Percentiles rank a stretch among this genome's conserved stretches.
Evolutionary conservation across 2,888 invertebrate species (phyloP).

Genomic region (Ischnus inquisitorius): DNA sequence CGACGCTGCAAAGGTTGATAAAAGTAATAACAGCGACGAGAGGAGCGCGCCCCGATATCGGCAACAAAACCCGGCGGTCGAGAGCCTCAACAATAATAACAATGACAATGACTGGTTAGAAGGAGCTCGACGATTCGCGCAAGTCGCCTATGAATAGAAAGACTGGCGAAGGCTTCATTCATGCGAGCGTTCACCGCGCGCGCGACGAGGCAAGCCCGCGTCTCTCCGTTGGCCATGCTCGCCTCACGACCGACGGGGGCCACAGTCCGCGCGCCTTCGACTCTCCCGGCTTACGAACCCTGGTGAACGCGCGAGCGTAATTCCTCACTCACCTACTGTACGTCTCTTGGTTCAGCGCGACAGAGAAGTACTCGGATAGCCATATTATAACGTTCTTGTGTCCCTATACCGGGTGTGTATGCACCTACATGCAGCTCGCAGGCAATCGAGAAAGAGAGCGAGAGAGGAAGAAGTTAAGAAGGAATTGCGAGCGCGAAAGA

Average conservation of each 20-base stretch:
- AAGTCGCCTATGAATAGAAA: conserved; percentile 79
- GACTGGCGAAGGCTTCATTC: conserved; percentile 78
- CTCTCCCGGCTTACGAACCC: conserved; percentile 20
- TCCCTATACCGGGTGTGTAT: background rate
- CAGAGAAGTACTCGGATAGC: conserved; percentile 3
- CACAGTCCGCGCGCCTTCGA: conserved; percentile 19
- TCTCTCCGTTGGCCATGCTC: conserved; percentile 19
- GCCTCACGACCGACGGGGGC: conserved; percentile 19
- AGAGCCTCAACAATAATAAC: conserved; percentile 62
- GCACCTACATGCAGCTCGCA: background rate
- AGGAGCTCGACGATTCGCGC: conserved; percentile 73
- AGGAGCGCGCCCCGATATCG: conserved; percentile 11
- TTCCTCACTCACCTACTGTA: conserved; percentile 47
- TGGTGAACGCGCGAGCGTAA: conserved; percentile 37
- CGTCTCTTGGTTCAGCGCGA: background rate
- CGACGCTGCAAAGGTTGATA: background rate
- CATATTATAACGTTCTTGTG: background rate
- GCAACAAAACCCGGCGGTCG: conserved; percentile 24
- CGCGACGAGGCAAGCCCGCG: conserved; percentile 46
- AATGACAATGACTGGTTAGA: conserved; percentile 77
- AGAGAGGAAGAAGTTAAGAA: too few relatives aligned
- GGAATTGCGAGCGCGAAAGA: conserved; percentile 14
- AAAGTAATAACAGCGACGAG: background rate
- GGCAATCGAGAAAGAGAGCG: background rate
- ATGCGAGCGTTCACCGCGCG: conserved; percentile 72